Conservation (phyloP, 2,797 vertebrate genomes). For the Etheostoma perlongum region DNA sequence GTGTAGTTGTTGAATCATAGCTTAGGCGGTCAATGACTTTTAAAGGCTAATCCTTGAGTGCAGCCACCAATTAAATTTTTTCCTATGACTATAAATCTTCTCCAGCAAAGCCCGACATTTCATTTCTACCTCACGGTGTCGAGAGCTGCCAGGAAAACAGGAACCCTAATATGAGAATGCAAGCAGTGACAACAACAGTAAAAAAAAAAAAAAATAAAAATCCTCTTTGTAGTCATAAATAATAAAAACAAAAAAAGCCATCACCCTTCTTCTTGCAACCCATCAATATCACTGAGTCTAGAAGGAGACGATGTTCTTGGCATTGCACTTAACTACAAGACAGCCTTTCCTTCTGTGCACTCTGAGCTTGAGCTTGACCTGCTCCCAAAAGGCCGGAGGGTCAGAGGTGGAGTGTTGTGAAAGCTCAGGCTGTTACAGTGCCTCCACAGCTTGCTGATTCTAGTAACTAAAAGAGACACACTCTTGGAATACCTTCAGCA, state of each 20-base stretch:
- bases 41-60: conserved; percentile 51
- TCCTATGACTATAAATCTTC: conserved; percentile 72
- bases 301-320: conserved; percentile 77
- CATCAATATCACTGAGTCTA: conserved; percentile 80
- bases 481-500: background rate
- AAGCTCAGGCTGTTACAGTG: conserved; percentile 51
- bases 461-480: conserved; percentile 27
- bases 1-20: conserved; percentile 60
- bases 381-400: conserved; percentile 70
- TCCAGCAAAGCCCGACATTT: conserved; percentile 51
- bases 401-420: conserved; percentile 75
- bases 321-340: conserved; percentile 84
- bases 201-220: conserved; percentile 72
- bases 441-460: conserved; percentile 42
- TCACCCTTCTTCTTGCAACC: conserved; percentile 72
- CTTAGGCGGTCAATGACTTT: conserved; percentile 55
- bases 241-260: conserved; percentile 78
- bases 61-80: conserved; percentile 64
- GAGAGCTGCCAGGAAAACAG: conserved; percentile 77
- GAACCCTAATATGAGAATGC: conserved; percentile 73
- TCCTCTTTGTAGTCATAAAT: conserved; percentile 85
- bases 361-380: conserved; percentile 75
- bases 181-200: conserved; percentile 75
- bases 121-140: conserved; percentile 64
- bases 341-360: conserved; percentile 66